Evolutionary conservation across 2,888 invertebrate genomes (phyloP), one percentile per base, ranked within the genome.

Genomic region (Caenorhabditis japonica): DNA sequence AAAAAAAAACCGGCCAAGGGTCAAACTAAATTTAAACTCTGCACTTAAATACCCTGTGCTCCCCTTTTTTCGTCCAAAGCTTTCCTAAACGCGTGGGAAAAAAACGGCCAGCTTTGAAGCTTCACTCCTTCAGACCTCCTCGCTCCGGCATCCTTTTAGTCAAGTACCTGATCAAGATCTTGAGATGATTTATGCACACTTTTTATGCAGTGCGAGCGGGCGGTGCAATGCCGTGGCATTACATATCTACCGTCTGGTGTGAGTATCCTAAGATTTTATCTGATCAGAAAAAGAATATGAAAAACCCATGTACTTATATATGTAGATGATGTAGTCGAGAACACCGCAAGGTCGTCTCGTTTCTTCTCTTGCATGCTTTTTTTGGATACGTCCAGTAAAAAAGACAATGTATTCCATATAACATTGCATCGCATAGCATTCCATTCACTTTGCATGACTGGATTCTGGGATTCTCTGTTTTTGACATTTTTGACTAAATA

Each of bases 31-130:
- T n/a, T n/a, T n/a, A n/a, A n/a, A n/a, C n/a, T n/a, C n/a, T n/a
- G n/a, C n/a, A n/a, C n/a, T n/a, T n/a, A n/a, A n/a, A n/a, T n/a
- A n/a, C n/a, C n/a, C n/a, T n/a, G n/a, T n/a, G n/a, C n/a, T n/a
- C n/a, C n/a, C n/a, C n/a, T n/a, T 43, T 56, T 41, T 49, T 49
- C 13, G 19, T 34, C 46, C 44, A 33, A 17, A 46, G 5, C 7
- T n/a, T 7, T 41, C 52, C 66, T 49, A 56, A 56, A 66, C 36
- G 66, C 66, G 66, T 66, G 66, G 66, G 66, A 66, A 66, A 66
- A 60, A 44, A 43, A 49, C 27, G 39, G 49, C 47, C 39, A 41
- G 49, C 49, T 41, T n/a, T n/a, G n/a, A n/a, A n/a, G n/a, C 60
- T 59, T 33, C 23, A 27, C 59, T 59, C 47, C 47, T 59, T 59